These are phyloP conservation scores for Sphenopsis melanotis DNA, from an alignment of 2,797 vertebrate genomes.

Conservation along the genomic window DNA sequence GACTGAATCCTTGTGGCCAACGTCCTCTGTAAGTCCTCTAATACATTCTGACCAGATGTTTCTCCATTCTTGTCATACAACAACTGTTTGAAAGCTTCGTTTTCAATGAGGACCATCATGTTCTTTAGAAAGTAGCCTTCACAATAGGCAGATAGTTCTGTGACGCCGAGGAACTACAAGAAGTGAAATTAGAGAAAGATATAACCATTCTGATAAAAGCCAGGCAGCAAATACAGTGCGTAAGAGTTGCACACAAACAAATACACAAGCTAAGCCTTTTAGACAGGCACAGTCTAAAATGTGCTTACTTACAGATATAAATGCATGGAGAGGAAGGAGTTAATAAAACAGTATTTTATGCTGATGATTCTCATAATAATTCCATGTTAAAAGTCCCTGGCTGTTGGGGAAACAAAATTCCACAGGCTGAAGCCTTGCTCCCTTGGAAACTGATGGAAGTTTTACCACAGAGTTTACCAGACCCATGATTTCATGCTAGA, in stretches of 20 bases:
- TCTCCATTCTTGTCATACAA: slow-evolving; percentile 88
- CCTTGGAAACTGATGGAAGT: background rate
- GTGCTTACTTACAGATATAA: background rate
- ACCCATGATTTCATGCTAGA: background rate
- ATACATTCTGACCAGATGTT: slow-evolving; percentile 85
- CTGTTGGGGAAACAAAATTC: background rate
- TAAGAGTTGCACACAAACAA: background rate
- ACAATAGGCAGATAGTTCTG: slow-evolving; percentile 90
- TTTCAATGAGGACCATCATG: slow-evolving; percentile 97
- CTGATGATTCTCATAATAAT: background rate
- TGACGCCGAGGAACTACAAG: slow-evolving; percentile 89
- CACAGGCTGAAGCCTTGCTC: background rate
- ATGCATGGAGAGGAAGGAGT: background rate
- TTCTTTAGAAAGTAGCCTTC: slow-evolving; percentile 99
- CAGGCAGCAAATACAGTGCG: background rate
- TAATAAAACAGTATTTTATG: background rate
- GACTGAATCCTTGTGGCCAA: slow-evolving; percentile 94
- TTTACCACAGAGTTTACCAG: background rate
- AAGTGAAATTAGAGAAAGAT: slow-evolving; percentile 42
- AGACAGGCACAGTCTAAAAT: background rate
- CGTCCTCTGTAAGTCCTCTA: slow-evolving; percentile 94
- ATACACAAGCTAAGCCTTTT: background rate
- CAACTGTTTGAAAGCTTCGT: slow-evolving; percentile 94
- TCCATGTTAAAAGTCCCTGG: background rate
- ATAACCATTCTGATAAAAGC: background rate